Base-by-base conservation (phyloP, 2,113 vertebrate genomes). In the Chionis minor region DNA sequence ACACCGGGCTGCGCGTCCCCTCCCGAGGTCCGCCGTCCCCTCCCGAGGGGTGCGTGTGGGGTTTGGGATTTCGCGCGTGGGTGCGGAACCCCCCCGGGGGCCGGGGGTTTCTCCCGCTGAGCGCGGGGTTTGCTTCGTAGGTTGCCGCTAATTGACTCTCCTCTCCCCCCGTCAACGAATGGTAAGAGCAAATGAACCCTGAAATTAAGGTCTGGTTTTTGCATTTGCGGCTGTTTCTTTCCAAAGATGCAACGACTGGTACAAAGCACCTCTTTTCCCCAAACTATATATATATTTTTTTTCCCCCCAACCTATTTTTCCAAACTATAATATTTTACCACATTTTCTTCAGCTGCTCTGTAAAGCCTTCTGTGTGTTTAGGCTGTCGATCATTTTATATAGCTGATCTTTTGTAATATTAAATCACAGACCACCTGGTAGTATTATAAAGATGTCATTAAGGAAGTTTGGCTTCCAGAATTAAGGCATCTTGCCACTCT, bases 181-280 rank as follows among this genome's bases (percentile, higher is more conserved):
- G 71, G 65, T 82, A 91, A 75, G 88, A 92, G 70, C 27, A 51
- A 66, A 42, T 54, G 61, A 89, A 83, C 54, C 28, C 72, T 49
- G 74, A 82, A 86, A 87, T 70, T n/a, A 27, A 49, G 54, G 17
- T 58, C n/a, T 10, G 10, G 14, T 14, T 74, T 74, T 42, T 69
- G 22, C 18, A 3, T 63, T 71, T 54, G 63, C 10, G 8, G 52
- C 42, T 72, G 24, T 56, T 79, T 78, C 67, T 81, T 80, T 52
- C 38, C 21, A 26, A 63, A 70, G 56, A 19, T 2, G 40, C 28
- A 52, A 40, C 0, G 0, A 83, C 27, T 0, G 0, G 38, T 20
- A 24, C 23, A 24, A 63, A 80, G 19, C 38, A 30, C 61, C 49
- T 59, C 4, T 49, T 35, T 77, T 28, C 30, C 74, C 23, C 10